Percentiles rank a stretch among this genome's conserved stretches.
Evolutionary conservation across 1,140 invertebrate species (phyloP).

Genomic region (Lasioglossum albipes): DNA sequence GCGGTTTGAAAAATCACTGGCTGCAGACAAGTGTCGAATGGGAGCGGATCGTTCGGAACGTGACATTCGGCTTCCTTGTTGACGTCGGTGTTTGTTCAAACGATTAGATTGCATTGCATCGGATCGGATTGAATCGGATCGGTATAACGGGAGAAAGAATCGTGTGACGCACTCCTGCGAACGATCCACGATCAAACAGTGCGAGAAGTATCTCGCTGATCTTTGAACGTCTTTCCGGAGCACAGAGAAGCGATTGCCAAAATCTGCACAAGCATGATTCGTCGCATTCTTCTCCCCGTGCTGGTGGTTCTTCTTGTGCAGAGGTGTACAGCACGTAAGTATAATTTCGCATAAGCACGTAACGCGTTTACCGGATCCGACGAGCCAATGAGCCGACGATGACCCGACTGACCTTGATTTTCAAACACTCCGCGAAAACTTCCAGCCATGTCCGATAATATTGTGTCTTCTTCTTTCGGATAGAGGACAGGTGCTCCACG

Average conservation of each 20-base stretch:
- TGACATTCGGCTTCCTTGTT: not conserved
- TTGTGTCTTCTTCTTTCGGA: not conserved
- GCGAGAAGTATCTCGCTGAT: no score
- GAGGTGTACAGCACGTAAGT: constrained; percentile 43
- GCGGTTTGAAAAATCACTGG: constrained; percentile 8
- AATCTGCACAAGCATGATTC: constrained; percentile 17
- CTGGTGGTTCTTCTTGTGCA: constrained; percentile 14
- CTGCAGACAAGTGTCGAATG: not conserved
- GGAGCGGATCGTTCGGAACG: not conserved
- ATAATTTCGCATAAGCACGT: not conserved
- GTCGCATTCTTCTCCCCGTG: not conserved
- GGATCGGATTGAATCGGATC: no score
- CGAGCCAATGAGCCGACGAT: no score
- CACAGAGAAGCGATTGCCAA: not conserved
- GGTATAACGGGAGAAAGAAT: no score
- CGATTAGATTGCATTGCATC: no score
- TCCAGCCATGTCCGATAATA: no score
- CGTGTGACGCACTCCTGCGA: no score
- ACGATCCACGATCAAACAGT: no score
- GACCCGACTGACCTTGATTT: no score
- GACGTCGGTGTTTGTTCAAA: no score
- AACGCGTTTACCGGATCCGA: no score
- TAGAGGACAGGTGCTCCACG: constrained; percentile 63
- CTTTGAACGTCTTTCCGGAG: not conserved
- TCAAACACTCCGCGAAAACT: no score